Evolutionary conservation across 2,113 vertebrate genomes (phyloP).

Genomic region (Paramisgurnus dabryanus): DNA sequence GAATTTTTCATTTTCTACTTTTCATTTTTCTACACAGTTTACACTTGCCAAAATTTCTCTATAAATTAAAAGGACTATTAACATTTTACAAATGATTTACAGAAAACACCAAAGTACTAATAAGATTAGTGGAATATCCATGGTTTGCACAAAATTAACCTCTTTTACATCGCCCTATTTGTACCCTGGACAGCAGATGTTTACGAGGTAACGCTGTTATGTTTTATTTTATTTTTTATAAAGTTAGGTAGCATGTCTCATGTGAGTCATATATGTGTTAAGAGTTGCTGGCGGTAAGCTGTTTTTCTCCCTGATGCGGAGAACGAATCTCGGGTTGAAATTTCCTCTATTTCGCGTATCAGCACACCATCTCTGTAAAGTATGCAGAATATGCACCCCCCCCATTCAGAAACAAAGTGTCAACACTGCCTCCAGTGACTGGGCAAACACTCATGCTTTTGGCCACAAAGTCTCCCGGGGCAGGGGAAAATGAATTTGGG

Average conservation of each 20-base stretch:
- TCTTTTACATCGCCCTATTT: neutral
- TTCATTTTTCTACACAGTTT: no score
- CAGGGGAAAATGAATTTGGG: neutral
- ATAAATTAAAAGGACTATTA: no score
- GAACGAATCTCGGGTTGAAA: constrained; percentile 15
- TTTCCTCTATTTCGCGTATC: constrained; percentile 43
- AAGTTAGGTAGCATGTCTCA: neutral
- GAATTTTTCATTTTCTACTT: no score
- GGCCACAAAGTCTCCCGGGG: neutral
- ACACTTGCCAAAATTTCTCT: no score
- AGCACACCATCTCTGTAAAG: constrained; percentile 48
- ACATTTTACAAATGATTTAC: no score
- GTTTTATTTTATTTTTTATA: neutral
- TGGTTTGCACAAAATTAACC: neutral
- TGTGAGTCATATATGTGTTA: constrained; percentile 33
- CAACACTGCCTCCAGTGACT: constrained; percentile 25
- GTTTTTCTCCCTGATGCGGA: neutral
- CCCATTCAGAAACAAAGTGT: constrained; percentile 30
- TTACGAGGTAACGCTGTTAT: no score
- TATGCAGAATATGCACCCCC: constrained; percentile 13
- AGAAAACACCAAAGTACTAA: neutral
- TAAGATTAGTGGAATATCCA: neutral
- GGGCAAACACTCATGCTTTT: neutral
- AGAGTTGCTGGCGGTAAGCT: constrained; percentile 3
- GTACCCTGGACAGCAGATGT: no score